Evolutionary conservation across 2,797 vertebrate species (phyloP).

Genomic region (Molossus molossus): DNA sequence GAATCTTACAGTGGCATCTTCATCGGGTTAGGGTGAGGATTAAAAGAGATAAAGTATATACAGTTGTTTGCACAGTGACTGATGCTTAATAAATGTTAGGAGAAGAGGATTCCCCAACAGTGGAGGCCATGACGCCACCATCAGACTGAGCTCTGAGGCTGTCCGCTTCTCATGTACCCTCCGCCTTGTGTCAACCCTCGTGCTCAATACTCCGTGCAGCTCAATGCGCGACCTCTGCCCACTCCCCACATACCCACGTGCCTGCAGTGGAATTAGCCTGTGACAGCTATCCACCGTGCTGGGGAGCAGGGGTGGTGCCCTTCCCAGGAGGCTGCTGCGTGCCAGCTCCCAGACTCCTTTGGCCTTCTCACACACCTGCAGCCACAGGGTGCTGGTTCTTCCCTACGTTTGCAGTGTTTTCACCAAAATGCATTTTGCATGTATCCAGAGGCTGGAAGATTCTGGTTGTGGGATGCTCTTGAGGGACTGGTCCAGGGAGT

Average conservation of each 20-base stretch:
- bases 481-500: not conserved
- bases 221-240: not conserved
- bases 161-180: not conserved
- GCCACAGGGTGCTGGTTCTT: not conserved
- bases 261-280: not conserved
- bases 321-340: not conserved
- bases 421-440: conserved; percentile 62
- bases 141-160: not conserved
- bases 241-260: not conserved
- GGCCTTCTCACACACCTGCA: conserved; percentile 51
- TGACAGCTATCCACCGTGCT: not conserved
- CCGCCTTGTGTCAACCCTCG: not conserved
- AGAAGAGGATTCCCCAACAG: not conserved
- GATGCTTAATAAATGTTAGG: conserved; percentile 10
- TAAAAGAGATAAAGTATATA: conserved; percentile 20
- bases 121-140: not conserved
- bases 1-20: not conserved
- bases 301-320: not conserved
- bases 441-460: conserved; percentile 35
- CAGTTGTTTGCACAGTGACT: conserved; percentile 11
- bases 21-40: not conserved
- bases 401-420: conserved; percentile 34
- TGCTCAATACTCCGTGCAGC: not conserved
- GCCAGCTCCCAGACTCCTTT: not conserved
- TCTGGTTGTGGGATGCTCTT: conserved; percentile 7